Evolutionary conservation across 2,888 invertebrate species (phyloP), one percentile per base, ranked within the genome.

Genomic region (Leptinotarsa peninsularis): DNA sequence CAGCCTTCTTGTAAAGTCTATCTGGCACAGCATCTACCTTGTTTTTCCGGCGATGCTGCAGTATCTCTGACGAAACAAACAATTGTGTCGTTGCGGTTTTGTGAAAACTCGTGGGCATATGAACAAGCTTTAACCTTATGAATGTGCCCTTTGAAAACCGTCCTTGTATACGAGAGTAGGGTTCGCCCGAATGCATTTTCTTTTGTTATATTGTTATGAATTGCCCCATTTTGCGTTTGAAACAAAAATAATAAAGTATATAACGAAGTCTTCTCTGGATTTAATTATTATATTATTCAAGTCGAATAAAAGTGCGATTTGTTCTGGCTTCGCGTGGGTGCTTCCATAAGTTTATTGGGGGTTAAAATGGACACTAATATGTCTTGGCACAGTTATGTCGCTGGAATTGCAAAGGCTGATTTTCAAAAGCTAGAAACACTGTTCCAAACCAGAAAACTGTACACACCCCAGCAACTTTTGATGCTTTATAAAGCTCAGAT

Each of bases 81-180:
- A 18, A 58, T 58, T 58, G 58, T 58, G 50, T 50, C 58, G 21
- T 4, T 21, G n/a, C 21, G 58, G 14, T 58, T 58, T 58, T 58
- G 18, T 13, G 58, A 23, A 58, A 58, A 58, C 58, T 58, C 58
- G 21, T 23, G 58, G 21, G 23, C 58, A 58, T 58, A 58, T 56
- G 18, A 7, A 23, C 58, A 21, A 58, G 23, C 21, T 4, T 58
- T 58, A 58, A 58, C 21, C 58, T 58, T 15, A 58, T 58, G 58
- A 58, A 58, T 58, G 58, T 21, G 21, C 14, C 58, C 58, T 58
- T 58, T 58, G 58, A 58, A 58, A 23, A 58, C 58, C 13, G 23
- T 18, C 23, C 23, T 14, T 58, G 58, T 10, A 23, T 18, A 27
- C 23, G 23, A 58, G 18, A 58, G 23, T 18, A 1, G 58, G 23